Conservation (phyloP, 2,113 vertebrate species). For the Andinoacara biseriatus region DNA sequence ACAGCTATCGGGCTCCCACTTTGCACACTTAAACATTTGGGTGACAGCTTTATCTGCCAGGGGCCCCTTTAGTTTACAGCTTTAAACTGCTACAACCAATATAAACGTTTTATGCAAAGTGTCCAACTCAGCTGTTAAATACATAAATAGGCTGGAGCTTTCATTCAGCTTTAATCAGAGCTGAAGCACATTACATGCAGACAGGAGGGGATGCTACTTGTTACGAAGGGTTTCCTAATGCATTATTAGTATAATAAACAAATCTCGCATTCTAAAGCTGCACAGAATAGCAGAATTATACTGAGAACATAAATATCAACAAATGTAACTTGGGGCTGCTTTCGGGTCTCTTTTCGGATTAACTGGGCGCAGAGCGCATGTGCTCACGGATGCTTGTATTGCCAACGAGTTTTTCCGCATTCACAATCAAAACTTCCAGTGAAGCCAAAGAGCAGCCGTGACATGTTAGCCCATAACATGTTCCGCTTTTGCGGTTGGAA, state of each 20-base stretch:
- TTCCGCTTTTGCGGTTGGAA: not conserved
- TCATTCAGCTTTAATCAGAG: no score
- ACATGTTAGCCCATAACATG: not conserved
- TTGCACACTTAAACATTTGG: not conserved
- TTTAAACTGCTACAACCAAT: not conserved
- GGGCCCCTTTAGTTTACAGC: not conserved
- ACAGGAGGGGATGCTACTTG: conserved; percentile 6
- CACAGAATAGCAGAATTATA: not conserved
- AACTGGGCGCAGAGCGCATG: not conserved
- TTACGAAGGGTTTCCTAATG: not conserved
- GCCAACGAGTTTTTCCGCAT: not conserved
- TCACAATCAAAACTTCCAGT: not conserved
- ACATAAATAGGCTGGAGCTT: not conserved
- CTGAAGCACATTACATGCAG: not conserved
- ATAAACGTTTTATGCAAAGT: not conserved
- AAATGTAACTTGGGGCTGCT: not conserved
- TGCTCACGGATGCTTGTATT: not conserved
- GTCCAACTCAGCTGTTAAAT: not conserved
- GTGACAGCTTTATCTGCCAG: not conserved
- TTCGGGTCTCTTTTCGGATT: not conserved
- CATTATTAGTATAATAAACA: not conserved
- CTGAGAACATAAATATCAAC: not conserved
- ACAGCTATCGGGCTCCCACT: not conserved
- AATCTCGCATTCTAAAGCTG: not conserved
- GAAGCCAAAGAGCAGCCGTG: not conserved